Conservation (phyloP, 2,797 vertebrate species). For the Channallabes apus region DNA sequence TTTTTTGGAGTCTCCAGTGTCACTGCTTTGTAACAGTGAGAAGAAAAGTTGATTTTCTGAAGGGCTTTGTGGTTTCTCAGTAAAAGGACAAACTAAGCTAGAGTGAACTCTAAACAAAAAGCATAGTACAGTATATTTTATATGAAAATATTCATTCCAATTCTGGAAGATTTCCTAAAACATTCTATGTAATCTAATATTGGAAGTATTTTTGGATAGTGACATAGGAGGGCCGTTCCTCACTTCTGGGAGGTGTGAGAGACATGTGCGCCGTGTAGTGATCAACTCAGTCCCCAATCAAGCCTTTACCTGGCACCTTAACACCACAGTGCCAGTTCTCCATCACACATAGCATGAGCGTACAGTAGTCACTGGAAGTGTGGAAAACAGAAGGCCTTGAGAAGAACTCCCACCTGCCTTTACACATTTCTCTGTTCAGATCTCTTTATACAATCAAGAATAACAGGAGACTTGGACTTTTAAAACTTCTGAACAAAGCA, state of each 20-base stretch:
- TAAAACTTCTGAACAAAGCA: conserved; percentile 26
- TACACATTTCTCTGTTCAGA: background rate
- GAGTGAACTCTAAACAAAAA: background rate
- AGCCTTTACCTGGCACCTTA: conserved; percentile 43
- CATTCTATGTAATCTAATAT: conserved; percentile 30
- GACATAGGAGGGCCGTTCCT: conserved; percentile 47
- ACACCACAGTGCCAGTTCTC: conserved; percentile 54
- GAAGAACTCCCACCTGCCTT: background rate
- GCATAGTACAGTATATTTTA: background rate
- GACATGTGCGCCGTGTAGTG: conserved; percentile 33
- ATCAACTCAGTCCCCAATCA: conserved; percentile 44
- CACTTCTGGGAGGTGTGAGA: conserved; percentile 44
- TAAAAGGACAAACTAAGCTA: background rate
- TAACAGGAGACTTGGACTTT: background rate
- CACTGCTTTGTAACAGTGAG: too few species aligned
- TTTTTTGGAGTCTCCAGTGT: too few species aligned
- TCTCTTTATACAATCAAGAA: background rate
- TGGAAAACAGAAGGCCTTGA: conserved; percentile 16
- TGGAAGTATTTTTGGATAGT: conserved; percentile 46
- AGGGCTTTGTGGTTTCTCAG: background rate
- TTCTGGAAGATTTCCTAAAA: background rate
- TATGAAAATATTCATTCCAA: background rate
- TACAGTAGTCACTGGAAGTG: conserved; percentile 33
- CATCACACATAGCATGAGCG: conserved; percentile 35
- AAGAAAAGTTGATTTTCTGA: too few species aligned